Evolutionary conservation across 2,113 vertebrate genomes (phyloP).

Genomic region (Chinchilla lanigera): DNA sequence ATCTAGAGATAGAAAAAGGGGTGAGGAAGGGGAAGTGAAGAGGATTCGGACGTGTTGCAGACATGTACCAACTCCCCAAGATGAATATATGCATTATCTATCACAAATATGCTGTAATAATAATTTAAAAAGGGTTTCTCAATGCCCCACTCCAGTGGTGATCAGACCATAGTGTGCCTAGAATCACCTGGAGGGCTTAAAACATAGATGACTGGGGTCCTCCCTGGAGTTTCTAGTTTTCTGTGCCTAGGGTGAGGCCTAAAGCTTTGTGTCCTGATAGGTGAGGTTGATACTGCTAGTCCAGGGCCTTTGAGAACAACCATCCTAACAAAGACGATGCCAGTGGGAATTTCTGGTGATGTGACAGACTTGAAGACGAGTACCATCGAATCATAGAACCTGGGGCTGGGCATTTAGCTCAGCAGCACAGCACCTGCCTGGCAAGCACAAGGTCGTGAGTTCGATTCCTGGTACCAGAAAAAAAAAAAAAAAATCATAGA

Average conservation of each 20-base stretch:
- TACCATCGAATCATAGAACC: background rate
- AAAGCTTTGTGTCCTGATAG: slow-evolving; percentile 6
- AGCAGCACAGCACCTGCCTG: no score
- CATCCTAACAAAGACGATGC: background rate
- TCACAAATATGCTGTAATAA: background rate
- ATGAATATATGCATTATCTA: background rate
- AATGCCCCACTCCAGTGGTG: background rate
- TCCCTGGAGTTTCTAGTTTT: background rate
- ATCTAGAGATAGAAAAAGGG: background rate
- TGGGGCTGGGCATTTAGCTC: no score
- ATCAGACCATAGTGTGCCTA: background rate
- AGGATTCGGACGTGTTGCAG: background rate
- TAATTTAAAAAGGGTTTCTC: background rate
- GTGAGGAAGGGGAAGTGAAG: background rate
- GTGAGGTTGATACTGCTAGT: background rate
- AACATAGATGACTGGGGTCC: background rate
- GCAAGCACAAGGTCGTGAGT: no score
- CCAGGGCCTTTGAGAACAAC: background rate
- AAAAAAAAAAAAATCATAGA: no score
- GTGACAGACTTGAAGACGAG: background rate
- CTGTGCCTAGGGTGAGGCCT: background rate
- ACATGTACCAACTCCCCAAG: background rate
- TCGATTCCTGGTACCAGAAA: no score
- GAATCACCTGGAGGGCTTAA: background rate
- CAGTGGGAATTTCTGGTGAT: slow-evolving; percentile 27